Base-by-base conservation (phyloP, 1,140 invertebrate species). In the Pogonognathellus flavescens region DNA sequence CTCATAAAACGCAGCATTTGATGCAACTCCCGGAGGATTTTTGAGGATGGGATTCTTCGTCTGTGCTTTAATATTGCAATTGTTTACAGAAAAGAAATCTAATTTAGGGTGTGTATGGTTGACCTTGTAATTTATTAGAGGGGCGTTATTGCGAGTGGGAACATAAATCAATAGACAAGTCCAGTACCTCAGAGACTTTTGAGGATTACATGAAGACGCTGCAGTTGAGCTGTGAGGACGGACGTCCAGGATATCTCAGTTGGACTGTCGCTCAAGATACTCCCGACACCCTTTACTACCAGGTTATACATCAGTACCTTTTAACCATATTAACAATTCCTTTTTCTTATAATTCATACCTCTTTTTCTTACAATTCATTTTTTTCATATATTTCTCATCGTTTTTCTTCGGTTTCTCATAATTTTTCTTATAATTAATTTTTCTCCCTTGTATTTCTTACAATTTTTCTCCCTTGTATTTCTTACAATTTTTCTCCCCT, bases 241-340 rank as follows among this genome's bases (percentile, higher is more conserved):
- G 95, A 0, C 93, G 95, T 83, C 93, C 95, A 0, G 94, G 93
- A 4, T 91, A 92, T 76, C 91, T 97, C 7, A 93, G 94, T 88
- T 97, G 96, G 95, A 96, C 95, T 0, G 96, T 97, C 10, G 93
- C 94, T 0, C 90, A 93, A 80, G 93, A 96, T 89, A 95, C 96
- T 0, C 96, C 96, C 0, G 93, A 96, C 90, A 89, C 94, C 59
- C 91, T 97, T 1, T 97, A 97, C 89, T 97, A 98, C 91, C 96
- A 97, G 93, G 96, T 97, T n/a, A n/a, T n/a, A n/a, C n/a, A n/a
- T n/a, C n/a, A n/a, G n/a, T n/a, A n/a, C n/a, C n/a, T n/a, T n/a
- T n/a, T n/a, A n/a, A n/a, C n/a, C n/a, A n/a, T n/a, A n/a, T n/a
- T n/a, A n/a, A n/a, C n/a, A n/a, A n/a, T n/a, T n/a, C n/a, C n/a